A percentile compares a stretch with the other conserved stretches of the same genome.
These are phyloP conservation scores for Nematopogon swammerdamellus DNA, from an alignment of 2,888 invertebrate species.

Conservation along the genomic window DNA sequence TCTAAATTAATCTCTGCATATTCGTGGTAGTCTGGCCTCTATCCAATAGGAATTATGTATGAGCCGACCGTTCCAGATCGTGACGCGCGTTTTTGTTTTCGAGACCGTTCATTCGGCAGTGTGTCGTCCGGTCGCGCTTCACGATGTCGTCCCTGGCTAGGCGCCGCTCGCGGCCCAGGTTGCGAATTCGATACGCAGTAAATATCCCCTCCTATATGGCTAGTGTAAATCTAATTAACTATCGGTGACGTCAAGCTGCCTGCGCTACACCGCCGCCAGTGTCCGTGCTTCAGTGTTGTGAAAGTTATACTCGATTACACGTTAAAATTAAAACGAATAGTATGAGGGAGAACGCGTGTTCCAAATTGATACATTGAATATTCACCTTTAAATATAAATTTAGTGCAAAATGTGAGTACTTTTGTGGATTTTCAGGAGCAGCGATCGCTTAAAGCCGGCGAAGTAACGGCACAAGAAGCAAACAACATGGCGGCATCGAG, in stretches of 20 bases:
- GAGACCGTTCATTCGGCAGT: conserved; percentile 26
- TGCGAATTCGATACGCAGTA: conserved; percentile 44
- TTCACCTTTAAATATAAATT: too few species aligned
- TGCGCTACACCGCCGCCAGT: background rate
- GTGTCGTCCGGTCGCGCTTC: conserved; percentile 21
- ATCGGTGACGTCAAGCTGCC: background rate
- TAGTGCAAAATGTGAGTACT: too few species aligned
- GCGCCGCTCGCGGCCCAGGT: conserved; percentile 43
- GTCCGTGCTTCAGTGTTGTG: too few species aligned
- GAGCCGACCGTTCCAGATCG: conserved; percentile 35
- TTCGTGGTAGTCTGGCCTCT: conserved; percentile 45
- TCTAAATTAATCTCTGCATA: conserved; percentile 35
- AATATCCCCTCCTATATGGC: conserved; percentile 21
- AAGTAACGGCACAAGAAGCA: conserved; percentile 80
- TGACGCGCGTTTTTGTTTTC: conserved; percentile 35
- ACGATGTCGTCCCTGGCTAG: conserved; percentile 33
- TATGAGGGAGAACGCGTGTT: background rate
- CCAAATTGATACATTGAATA: too few species aligned
- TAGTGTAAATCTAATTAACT: background rate
- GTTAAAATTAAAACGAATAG: too few species aligned
- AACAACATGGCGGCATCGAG: conserved; percentile 81
- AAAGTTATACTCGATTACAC: too few species aligned
- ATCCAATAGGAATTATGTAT: conserved; percentile 47
- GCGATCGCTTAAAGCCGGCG: conserved; percentile 77
- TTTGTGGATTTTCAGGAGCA: conserved; percentile 77